These are phyloP conservation scores for Corapipo altera DNA, from an alignment of 2,113 vertebrate genomes.

Conservation along the genomic window DNA sequence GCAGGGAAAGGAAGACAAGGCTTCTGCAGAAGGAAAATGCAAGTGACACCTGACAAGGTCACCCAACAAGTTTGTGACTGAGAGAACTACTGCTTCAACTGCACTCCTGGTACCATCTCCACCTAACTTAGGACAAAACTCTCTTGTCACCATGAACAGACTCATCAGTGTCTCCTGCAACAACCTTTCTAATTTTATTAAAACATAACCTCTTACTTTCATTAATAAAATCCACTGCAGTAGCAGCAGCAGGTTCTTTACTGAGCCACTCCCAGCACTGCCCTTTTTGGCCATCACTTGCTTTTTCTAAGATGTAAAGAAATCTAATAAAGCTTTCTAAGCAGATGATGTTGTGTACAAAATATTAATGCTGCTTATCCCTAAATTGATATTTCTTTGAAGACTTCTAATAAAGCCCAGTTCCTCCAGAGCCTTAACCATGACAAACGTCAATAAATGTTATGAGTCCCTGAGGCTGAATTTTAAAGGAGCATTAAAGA, in stretches of 20 bases:
- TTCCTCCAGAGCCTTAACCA: slow-evolving; percentile 57
- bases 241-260: not conserved
- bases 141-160: not conserved
- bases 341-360: slow-evolving; percentile 53
- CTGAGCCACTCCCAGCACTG: not conserved
- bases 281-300: not conserved
- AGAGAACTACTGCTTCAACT: rapidly evolving
- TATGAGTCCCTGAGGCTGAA: slow-evolving; percentile 71
- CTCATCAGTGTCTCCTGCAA: not conserved
- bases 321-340: slow-evolving; percentile 8
- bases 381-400: slow-evolving; percentile 63
- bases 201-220: not conserved
- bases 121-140: not conserved
- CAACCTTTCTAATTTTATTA: not conserved
- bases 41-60: not conserved
- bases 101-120: not conserved
- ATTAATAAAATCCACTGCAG: not conserved
- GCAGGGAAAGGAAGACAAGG: not conserved
- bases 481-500: slow-evolving; percentile 75
- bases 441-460: slow-evolving; percentile 70
- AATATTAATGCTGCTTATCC: slow-evolving; percentile 45
- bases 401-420: slow-evolving; percentile 69
- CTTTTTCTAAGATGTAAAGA: not conserved
- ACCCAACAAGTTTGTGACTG: not conserved
- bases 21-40: rapidly evolving